These are phyloP conservation scores for Oncorhynchus masou DNA, from an alignment of 2,113 vertebrate species.

Conservation along the genomic window DNA sequence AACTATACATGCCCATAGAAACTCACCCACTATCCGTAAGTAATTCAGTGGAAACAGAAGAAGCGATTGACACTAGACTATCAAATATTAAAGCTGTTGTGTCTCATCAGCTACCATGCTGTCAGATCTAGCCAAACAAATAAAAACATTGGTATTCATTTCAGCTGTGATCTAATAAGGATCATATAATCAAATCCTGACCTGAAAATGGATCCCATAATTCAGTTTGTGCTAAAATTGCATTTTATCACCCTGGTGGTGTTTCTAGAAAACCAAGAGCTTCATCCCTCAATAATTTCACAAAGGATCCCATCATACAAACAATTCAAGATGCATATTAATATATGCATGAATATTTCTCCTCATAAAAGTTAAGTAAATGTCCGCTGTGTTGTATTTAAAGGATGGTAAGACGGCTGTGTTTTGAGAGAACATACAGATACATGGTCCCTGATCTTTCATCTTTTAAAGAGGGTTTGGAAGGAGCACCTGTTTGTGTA, in stretches of 20 bases:
- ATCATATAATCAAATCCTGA: neutral
- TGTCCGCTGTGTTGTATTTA: neutral
- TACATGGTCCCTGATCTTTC: neutral
- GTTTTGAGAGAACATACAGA: neutral
- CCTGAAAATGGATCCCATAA: slow-evolving; percentile 3
- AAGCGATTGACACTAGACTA: too few species aligned
- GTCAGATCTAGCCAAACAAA: neutral
- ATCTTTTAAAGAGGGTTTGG: neutral
- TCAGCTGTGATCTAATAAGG: neutral
- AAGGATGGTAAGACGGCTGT: neutral
- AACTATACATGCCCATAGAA: neutral
- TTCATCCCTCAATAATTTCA: neutral
- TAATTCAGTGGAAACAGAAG: neutral
- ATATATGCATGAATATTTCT: neutral
- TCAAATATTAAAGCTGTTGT: too few species aligned
- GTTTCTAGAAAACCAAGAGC: neutral
- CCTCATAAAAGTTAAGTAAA: neutral
- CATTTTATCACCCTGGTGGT: neutral
- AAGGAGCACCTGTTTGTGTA: neutral
- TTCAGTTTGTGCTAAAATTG: neutral
- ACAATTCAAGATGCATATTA: neutral
- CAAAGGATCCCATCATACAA: neutral
- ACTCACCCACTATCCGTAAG: neutral
- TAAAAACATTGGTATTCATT: neutral
- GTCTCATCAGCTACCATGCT: neutral